Evolutionary conservation across 2,888 invertebrate genomes (phyloP).

Genomic region (Teleiodes luculella): DNA sequence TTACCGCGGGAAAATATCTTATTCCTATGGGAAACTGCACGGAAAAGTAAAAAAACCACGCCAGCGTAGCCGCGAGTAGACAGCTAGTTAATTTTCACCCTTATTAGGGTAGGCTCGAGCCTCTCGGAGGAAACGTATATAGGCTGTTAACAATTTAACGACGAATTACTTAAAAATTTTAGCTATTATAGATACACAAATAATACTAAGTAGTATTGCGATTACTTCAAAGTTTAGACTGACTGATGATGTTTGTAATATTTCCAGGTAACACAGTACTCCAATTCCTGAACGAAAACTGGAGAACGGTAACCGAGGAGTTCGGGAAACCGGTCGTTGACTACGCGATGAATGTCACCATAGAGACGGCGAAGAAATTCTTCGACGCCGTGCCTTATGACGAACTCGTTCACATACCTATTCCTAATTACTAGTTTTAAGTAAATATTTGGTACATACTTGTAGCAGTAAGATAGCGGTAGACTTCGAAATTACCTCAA

Average conservation of each 20-base stretch:
- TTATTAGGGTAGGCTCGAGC: too few species aligned
- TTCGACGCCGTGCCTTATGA: slow-evolving; percentile 69
- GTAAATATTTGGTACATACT: not conserved
- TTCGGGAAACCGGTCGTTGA: slow-evolving; percentile 72
- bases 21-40: too few species aligned
- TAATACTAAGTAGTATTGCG: not conserved
- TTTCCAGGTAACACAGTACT: slow-evolving; percentile 68
- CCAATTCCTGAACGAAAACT: slow-evolving; percentile 69
- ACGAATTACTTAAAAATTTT: too few species aligned
- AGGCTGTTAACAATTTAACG: too few species aligned
- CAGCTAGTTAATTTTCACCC: too few species aligned
- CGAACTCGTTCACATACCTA: slow-evolving; percentile 62
- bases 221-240: too few species aligned
- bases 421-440: slow-evolving; percentile 54
- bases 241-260: not conserved
- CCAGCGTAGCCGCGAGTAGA: too few species aligned
- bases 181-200: too few species aligned
- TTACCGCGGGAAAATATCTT: too few species aligned
- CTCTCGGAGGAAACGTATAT: too few species aligned
- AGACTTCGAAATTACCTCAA: slow-evolving; percentile 16
- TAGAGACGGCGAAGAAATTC: slow-evolving; percentile 65
- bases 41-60: too few species aligned
- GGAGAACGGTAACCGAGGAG: slow-evolving; percentile 70
- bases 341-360: slow-evolving; percentile 66
- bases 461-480: not conserved